phyloP scores from a whole-genome alignment of 1,140 invertebrate species.

The Dendroctonus ponderosae region DNA sequence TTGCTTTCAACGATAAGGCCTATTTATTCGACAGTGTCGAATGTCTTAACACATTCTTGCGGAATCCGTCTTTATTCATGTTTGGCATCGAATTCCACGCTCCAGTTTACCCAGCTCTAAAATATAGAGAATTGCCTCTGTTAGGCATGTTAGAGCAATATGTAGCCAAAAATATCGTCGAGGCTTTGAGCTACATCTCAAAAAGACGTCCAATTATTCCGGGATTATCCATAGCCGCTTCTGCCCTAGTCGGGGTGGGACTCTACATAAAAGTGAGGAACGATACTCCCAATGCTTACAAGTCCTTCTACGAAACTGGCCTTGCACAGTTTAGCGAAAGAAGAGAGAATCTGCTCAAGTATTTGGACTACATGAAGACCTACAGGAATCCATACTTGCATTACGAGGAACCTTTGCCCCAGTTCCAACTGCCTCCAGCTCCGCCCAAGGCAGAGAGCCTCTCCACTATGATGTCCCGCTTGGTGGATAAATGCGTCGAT shows the following conservation, averaged over 20 bases:
- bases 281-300: constrained; percentile 38
- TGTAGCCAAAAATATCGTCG: constrained; percentile 53
- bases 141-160: constrained; percentile 60
- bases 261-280: constrained; percentile 58
- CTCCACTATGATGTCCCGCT: constrained; percentile 25
- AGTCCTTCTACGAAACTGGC: constrained; percentile 49
- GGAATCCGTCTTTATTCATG: constrained; percentile 50
- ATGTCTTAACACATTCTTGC: constrained; percentile 56
- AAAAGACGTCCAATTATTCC: constrained; percentile 58
- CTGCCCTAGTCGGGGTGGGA: constrained; percentile 56
- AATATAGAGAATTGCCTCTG: constrained; percentile 53
- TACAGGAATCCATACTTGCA: constrained; percentile 51
- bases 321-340: constrained; percentile 49
- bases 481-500: constrained; percentile 34
- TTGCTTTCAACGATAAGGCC: constrained; percentile 49
- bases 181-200: constrained; percentile 54
- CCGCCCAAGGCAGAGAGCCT: constrained; percentile 23
- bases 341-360: constrained; percentile 49
- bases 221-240: constrained; percentile 52
- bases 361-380: constrained; percentile 52
- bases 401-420: constrained; percentile 45
- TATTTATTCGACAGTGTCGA: constrained; percentile 57
- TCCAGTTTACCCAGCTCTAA: constrained; percentile 48
- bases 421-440: constrained; percentile 31
- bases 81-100: constrained; percentile 50